Evolutionary conservation across 2,113 vertebrate species (phyloP).

Genomic region (Dasyprocta punctata): DNA sequence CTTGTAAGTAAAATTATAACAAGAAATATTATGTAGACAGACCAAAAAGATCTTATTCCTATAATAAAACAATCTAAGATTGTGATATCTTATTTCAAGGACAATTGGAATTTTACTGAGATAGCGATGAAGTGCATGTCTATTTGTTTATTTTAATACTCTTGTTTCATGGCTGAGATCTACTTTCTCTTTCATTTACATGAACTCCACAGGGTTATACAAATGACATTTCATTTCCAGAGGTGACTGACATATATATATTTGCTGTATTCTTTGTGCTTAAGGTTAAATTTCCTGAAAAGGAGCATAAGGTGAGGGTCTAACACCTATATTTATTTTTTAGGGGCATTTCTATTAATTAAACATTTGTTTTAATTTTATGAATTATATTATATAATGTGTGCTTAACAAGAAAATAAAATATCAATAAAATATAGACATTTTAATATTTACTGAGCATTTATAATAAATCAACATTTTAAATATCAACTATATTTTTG

Average conservation of each 20-base stretch:
- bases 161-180: neutral
- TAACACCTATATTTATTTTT: neutral
- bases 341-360: neutral
- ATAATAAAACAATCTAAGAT: neutral
- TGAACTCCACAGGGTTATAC: neutral
- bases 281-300: neutral
- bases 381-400: neutral
- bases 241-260: neutral
- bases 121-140: neutral
- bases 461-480: neutral
- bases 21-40: neutral
- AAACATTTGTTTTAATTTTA: neutral
- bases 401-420: neutral
- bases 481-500: neutral
- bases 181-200: constrained; percentile 1
- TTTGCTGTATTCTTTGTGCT: neutral
- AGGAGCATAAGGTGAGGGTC: neutral
- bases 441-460: neutral
- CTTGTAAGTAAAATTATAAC: neutral
- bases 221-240: neutral
- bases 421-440: neutral
- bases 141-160: constrained; percentile 15
- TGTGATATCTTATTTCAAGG: neutral
- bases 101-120: neutral
- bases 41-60: neutral